Conservation (phyloP, 2,797 vertebrate genomes). For the Lutjanus campechanus region DNA sequence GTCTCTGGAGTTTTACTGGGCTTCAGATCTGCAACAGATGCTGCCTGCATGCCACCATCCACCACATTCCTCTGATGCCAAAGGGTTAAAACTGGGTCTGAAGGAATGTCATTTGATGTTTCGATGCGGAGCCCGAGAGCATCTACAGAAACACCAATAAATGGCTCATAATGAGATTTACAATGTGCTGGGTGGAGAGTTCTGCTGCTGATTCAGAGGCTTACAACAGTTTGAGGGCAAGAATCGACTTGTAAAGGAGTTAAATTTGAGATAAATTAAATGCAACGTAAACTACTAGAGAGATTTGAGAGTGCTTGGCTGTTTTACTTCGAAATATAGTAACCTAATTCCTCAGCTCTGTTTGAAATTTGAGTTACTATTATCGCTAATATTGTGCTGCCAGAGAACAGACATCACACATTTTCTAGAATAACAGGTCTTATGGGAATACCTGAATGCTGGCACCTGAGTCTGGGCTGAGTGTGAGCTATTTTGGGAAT, state of each 20-base stretch:
- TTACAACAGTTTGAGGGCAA: conserved; percentile 3
- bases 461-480: conserved; percentile 24
- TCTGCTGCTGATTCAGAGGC: conserved; percentile 22
- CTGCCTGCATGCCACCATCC: conserved; percentile 38
- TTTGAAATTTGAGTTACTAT: neutral
- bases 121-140: conserved; percentile 28
- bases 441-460: conserved; percentile 58
- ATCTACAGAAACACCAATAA: conserved; percentile 41
- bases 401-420: conserved; percentile 47
- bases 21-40: conserved; percentile 75
- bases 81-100: conserved; percentile 59
- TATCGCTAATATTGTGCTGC: conserved; percentile 13
- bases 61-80: conserved; percentile 66
- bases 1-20: conserved; percentile 61
- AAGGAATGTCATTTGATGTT: conserved; percentile 49
- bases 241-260: conserved; percentile 14
- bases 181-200: neutral
- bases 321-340: neutral
- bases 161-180: conserved; percentile 28
- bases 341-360: neutral
- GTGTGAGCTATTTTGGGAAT: conserved; percentile 59
- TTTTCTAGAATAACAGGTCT: conserved; percentile 48
- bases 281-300: neutral
- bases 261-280: conserved; percentile 12
- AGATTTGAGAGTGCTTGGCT: neutral